Percentiles rank a stretch among this genome's conserved stretches.
Conservation (phyloP, 2,888 invertebrate species). For the Clostera curtula region DNA sequence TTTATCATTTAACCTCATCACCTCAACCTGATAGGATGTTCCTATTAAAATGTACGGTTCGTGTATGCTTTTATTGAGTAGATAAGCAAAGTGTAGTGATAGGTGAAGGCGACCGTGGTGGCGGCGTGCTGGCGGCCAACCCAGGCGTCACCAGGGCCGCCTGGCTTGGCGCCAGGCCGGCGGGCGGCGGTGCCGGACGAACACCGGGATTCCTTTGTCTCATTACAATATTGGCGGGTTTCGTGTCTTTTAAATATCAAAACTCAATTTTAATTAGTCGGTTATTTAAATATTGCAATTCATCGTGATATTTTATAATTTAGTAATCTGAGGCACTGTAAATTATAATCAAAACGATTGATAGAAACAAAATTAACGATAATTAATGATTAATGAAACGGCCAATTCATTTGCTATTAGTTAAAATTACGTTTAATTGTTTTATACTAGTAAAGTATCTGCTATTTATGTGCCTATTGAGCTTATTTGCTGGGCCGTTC, state of each 20-base stretch:
- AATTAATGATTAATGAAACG: no score
- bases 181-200: constrained; percentile 68
- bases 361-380: no score
- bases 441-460: constrained; percentile 10
- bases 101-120: constrained; percentile 31
- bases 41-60: not conserved
- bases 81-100: constrained; percentile 17
- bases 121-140: constrained; percentile 58
- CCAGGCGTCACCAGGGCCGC: constrained; percentile 69
- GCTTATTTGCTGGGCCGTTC: constrained; percentile 60
- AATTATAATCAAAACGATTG: no score
- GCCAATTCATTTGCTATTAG: no score
- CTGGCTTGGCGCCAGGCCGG: constrained; percentile 74
- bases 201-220: constrained; percentile 73
- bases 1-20: no score
- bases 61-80: constrained; percentile 1
- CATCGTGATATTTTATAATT: no score
- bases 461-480: constrained; percentile 45
- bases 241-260: no score
- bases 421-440: constrained; percentile 4
- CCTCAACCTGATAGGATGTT: no score
- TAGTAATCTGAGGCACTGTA: no score
- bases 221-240: constrained; percentile 51
- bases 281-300: no score
- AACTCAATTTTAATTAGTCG: no score